Evolutionary conservation across 2,797 vertebrate genomes (phyloP).

Genomic region (Spea hammondii): DNA sequence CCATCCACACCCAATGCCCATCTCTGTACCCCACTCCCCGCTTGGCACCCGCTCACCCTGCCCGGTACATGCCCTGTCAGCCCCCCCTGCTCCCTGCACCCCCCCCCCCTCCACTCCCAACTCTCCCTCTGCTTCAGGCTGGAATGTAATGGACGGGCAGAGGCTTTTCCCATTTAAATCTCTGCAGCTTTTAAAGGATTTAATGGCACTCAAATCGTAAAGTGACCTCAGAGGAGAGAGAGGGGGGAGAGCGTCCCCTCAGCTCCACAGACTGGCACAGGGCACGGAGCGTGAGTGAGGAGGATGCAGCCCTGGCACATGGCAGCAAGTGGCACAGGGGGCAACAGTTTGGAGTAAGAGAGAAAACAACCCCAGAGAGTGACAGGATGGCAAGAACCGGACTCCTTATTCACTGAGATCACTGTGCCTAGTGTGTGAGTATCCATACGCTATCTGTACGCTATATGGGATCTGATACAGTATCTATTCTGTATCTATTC

Average conservation of each 20-base stretch:
- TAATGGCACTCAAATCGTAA: constrained; percentile 52
- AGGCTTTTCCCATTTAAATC: constrained; percentile 48
- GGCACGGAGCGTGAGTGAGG: constrained; percentile 8
- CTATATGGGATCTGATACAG: not conserved
- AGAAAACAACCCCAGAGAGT: not conserved
- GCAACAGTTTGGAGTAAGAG: not conserved
- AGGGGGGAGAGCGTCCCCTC: constrained; percentile 26
- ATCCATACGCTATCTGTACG: not conserved
- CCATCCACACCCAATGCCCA: too few relatives aligned
- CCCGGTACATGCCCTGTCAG: too few relatives aligned
- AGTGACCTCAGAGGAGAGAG: constrained; percentile 42
- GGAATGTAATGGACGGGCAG: constrained; percentile 48
- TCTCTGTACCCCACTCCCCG: not conserved
- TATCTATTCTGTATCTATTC: not conserved
- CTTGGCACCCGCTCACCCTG: too few relatives aligned
- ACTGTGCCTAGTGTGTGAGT: not conserved
- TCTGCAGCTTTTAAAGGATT: constrained; percentile 51
- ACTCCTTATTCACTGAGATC: too few relatives aligned
- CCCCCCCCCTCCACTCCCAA: not conserved
- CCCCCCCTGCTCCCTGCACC: not conserved
- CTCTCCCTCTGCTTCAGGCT: constrained; percentile 16
- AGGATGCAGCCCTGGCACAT: not conserved
- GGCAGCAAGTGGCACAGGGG: not conserved
- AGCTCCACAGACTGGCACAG: constrained; percentile 2
- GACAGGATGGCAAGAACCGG: not conserved